Evolutionary conservation across 2,113 vertebrate genomes (phyloP), one percentile per base, ranked within the genome.

Genomic region (Rhinichthys klamathensis): DNA sequence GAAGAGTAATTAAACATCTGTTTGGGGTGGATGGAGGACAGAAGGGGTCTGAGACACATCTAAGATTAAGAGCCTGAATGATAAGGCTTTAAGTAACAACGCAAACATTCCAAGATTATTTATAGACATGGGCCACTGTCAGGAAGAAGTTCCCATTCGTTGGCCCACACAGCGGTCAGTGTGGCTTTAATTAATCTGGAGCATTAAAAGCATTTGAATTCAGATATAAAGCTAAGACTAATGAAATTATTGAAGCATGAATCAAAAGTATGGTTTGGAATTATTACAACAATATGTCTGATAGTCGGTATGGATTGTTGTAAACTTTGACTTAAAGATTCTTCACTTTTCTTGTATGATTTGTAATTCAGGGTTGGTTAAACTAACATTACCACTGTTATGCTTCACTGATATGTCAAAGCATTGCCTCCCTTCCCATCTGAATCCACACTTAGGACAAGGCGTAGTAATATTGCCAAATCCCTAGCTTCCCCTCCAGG

Each of bases 1-100:
- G 49, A 82, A 25, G 21, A 82, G 67, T 82, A 35, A 82, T 82
- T 82, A 56, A 82, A 82, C 80, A 82, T 82, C 80, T 72, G 80
- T 58, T 23, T 72, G 67, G 65, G 60, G 25, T 46, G 60, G 23
- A 82, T 69, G 32, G 65, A 82, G 80, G 61, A 38, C 54, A 41
- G 46, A 76, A 76, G 16, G 46, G 35, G 58, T 80, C 78, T 32
- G 80, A 70, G 80, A 38, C 30, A n/a, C 46, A 38, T 82, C 6
- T 12, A 30, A 58, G 30, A 82, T 82, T 82, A 82, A 72, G 49
- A 58, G 80, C 80, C 46, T 21, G 30, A 82, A 70, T 70, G 51
- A 72, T 25, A 30, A 82, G 80, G 30, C 13, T 82, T 69, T 30
- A 41, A 25, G 32, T 9, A 32, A 49, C 61, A 51, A 67, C 10